Evolutionary conservation across 1,140 invertebrate species (phyloP), one percentile per base, ranked within the genome.

Genomic region (Leucophenga varia): DNA sequence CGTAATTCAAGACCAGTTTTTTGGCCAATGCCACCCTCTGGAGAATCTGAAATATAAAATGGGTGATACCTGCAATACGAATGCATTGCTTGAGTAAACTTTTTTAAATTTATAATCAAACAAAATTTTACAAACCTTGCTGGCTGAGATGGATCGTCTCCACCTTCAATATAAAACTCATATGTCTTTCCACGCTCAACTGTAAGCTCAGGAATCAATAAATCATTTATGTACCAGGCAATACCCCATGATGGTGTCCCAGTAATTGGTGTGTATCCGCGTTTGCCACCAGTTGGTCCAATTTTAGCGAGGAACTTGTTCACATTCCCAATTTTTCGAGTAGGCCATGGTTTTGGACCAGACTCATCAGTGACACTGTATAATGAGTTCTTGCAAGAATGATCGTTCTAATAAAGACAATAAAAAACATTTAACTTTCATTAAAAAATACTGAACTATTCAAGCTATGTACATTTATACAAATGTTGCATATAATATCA

Each of bases 191-290:
- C 93, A 47, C 93, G 78, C 71, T 93, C 89, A 30, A 97, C 88
- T 41, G 88, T 91, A 6, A 97, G 78, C 72, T 96, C 92, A 0
- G 94, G 93, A 53, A 93, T 92, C 6, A 97, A 79, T 52, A 85
- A 77, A 59, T 93, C 92, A 74, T 97, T 96, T 57, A 97, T 87
- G 77, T 94, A 97, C 91, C 91, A 97, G 8, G 90, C 90, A 52
- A 95, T 90, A 25, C 91, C 91, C 85, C 91, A 92, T 1, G 89
- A 90, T 6, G 88, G 85, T 55, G 84, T 79, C 81, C 88, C 87
- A 34, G 90, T 93, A 17, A 91, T 86, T 7, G 85, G 81, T 9
- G 85, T 82, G 67, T 94, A 93, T 7, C 91, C 91, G 4, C 86
- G 79, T 37, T 84, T 80, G 3, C 88, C 89, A 9, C 89, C 92